Conservation (phyloP, 2,113 vertebrate genomes). For the Glaucomys volans region DNA sequence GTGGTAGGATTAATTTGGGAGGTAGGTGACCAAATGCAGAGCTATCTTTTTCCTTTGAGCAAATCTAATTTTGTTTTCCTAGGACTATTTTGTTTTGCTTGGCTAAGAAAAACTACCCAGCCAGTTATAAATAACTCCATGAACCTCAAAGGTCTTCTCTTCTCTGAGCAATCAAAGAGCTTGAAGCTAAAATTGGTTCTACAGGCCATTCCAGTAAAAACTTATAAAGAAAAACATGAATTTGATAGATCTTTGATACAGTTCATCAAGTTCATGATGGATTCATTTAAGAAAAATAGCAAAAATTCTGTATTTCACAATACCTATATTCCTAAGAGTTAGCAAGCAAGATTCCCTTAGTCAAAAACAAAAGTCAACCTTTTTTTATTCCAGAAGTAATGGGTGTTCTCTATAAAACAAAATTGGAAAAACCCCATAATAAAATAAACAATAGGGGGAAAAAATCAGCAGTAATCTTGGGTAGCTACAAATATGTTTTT, state of each 20-base stretch:
- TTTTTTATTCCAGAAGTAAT: conserved; percentile 27
- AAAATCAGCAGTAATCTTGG: neutral
- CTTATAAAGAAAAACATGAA: conserved; percentile 28
- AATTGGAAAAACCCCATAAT: neutral
- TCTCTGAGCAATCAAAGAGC: neutral
- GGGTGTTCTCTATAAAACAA: conserved; percentile 15
- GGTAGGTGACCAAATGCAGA: conserved; percentile 55
- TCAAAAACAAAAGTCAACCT: neutral
- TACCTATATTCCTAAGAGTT: neutral
- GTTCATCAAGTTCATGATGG: neutral
- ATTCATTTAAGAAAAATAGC: neutral
- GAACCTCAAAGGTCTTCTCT: conserved; percentile 59
- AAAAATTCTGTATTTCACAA: neutral
- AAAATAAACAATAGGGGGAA: neutral
- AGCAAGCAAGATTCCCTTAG: neutral
- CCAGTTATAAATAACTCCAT: conserved; percentile 71
- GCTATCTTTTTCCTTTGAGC: conserved; percentile 61
- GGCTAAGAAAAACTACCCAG: conserved; percentile 63
- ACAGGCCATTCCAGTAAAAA: neutral
- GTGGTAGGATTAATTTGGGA: conserved; percentile 71
- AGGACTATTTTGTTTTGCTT: conserved; percentile 61
- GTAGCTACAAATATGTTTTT: neutral
- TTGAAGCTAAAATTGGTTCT: conserved; percentile 47
- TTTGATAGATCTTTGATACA: neutral
- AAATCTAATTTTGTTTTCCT: conserved; percentile 66